These are phyloP conservation scores for Brachyistius frenatus DNA, from an alignment of 2,113 vertebrate species.

Conservation along the genomic window DNA sequence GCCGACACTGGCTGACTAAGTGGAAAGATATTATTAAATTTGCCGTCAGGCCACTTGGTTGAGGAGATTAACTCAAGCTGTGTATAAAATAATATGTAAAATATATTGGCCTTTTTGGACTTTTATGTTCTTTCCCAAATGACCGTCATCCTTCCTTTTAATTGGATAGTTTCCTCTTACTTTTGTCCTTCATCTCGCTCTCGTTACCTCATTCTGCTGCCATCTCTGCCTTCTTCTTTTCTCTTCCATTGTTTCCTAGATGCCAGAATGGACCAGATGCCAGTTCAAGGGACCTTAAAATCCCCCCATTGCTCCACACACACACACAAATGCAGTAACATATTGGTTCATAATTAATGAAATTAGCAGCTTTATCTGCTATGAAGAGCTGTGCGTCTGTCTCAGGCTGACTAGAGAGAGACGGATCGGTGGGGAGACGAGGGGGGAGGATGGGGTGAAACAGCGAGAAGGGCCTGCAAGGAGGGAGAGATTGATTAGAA, in stretches of 20 bases:
- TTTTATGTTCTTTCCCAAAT: no score
- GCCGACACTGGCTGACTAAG: no score
- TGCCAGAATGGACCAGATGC: constrained; percentile 90
- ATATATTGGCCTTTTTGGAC: no score
- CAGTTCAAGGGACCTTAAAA: constrained; percentile 81
- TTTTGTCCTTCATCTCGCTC: constrained; percentile 13
- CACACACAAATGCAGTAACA: constrained; percentile 75
- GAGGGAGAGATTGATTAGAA: constrained; percentile 64
- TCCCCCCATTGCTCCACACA: constrained; percentile 38
- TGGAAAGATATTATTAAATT: no score
- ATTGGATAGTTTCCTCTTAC: neutral
- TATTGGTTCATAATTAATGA: constrained; percentile 98
- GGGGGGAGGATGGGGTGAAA: neutral
- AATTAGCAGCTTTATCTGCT: constrained; percentile 96
- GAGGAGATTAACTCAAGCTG: no score
- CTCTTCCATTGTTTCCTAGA: constrained; percentile 48
- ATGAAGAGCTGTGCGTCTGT: constrained; percentile 85
- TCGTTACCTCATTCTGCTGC: constrained; percentile 2
- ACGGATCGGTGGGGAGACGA: constrained; percentile 45
- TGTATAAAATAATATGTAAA: no score
- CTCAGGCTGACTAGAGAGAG: constrained; percentile 64
- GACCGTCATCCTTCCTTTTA: no score
- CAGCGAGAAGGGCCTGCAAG: neutral
- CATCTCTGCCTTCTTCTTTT: neutral
- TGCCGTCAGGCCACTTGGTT: no score